Base-by-base conservation (phyloP, 92 coral and sea anemone genomes). In the Porites cylindrica region DNA sequence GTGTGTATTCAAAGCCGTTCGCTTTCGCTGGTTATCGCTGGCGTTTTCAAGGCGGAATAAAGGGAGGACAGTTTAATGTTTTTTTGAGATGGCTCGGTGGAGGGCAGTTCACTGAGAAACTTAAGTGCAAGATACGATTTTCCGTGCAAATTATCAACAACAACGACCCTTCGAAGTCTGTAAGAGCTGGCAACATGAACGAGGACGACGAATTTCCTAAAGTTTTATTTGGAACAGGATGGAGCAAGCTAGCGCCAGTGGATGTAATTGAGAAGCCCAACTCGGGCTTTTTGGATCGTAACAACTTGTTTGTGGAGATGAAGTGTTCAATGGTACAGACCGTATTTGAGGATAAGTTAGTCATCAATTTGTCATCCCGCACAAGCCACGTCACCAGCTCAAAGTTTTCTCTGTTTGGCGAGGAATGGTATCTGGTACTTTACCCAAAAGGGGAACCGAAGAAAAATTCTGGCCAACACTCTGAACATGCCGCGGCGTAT, bases 51-150 rank as follows among this genome's bases (percentile, higher is more conserved):
- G 92, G 98, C 38, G 97, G 99, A 17, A 81, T 97, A 2, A 95
- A 94, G 80, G 97, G 92, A 7, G 93, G 98, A 6, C 90, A 95
- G 73, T 90, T 97, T 73, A 98, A 98, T 11, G 93, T 85, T 66
- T 97, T 93, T 80, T 54, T 97, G 56, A 92, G 99, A 72, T 95
- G 99, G 99, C 76, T 85, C 24, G 98, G 98, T 38, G 99, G 99
- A 1, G 98, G 99, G 0, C 90, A 88, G 24, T 91, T 84, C 54
- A 83, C 82, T 8, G 91, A 87, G 17, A 96, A 96, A 82, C 90
- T 91, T 24, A 97, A 91, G 76, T 97, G 99, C 88, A 92, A 91
- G 72, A 56, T 95, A 43, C 85, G 91, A 53, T 91, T 95, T 53
- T 78, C 93, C 4, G 81, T 93, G 62, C 92, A 89, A 72, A 76